Evolutionary conservation across 1,140 invertebrate genomes (phyloP).

Genomic region (Drosophila sproati): DNA sequence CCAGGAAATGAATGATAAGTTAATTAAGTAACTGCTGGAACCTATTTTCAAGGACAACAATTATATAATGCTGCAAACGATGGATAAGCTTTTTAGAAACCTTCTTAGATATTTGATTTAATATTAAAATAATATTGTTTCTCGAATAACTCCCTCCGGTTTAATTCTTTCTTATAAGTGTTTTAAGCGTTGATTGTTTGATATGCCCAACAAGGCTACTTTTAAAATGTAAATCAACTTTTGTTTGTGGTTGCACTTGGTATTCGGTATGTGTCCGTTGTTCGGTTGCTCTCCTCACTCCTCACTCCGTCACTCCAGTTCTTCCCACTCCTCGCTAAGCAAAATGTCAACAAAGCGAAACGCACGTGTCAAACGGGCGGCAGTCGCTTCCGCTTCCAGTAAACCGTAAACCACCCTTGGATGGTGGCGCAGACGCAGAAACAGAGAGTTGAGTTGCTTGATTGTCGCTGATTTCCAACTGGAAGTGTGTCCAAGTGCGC

Average conservation of each 20-base stretch:
- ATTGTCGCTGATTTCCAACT: constrained; percentile 53
- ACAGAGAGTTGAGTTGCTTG: not conserved
- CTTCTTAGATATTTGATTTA: too few species aligned
- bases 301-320: not conserved
- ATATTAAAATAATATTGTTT: too few species aligned
- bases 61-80: too few species aligned
- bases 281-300: not conserved
- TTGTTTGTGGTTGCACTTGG: constrained; percentile 7
- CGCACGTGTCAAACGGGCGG: constrained; percentile 55
- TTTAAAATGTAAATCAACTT: not conserved
- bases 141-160: too few species aligned
- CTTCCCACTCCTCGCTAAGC: not conserved
- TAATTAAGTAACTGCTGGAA: constrained; percentile 5
- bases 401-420: constrained; percentile 49
- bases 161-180: not conserved
- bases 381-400: constrained; percentile 54
- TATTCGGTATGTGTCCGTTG: constrained; percentile 15
- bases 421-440: constrained; percentile 43
- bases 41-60: not conserved
- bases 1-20: constrained; percentile 19
- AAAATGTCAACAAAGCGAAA: constrained; percentile 78
- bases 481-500: constrained; percentile 69
- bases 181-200: not conserved
- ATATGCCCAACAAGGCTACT: not conserved
- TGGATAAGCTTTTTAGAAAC: too few species aligned